Base-by-base conservation (phyloP, 2,888 invertebrate genomes). In the Strigamia crassipes region DNA sequence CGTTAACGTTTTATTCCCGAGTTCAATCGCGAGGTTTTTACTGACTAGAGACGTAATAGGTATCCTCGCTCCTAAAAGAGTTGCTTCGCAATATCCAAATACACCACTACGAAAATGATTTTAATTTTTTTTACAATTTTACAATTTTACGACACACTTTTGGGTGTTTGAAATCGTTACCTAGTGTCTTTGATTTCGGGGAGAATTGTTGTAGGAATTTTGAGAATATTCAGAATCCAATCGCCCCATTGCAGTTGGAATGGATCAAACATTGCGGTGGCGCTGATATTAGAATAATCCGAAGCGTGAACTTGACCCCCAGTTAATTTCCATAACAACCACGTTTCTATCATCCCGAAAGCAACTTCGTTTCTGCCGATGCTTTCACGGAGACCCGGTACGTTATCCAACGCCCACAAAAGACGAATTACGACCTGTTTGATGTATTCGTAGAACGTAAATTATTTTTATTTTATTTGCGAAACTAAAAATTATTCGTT, bases 201-300 rank as follows among this genome's bases (percentile, higher is more conserved):
- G 82, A 98, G 89, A 73, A 97, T 92, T 4, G 89, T 88, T 51
- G 86, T 85, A 6, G 89, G 87, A 21, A 97, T 92, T 83, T 92
- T 91, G 85, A 96, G 91, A 42, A 96, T 86, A 18, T 89, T 88
- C 84, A 93, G 90, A 12, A 92, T 92, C 90, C 92, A 92, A 9
- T 89, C 89, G 0, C 95, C 94, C 96, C 97, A 99, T 83, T 92
- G 89, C 89, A 95, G 90, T 83, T 89, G 41, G 42, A 96, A 99
- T 0, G 97, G 97, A 88, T 99, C 98, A 87, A 91, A 99, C 85
- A 99, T 91, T 1, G 96, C 98, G 0, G 97, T 96, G 1, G 95
- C 93, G 46, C 96, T 94, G 0, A 96, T 96, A 85, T 93, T 95
- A 0, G 96, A 95, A n/a, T 93, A 92, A 86, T 99, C 99, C 0